Percentiles rank a stretch among this genome's conserved stretches.
These are phyloP conservation scores for Cyprinodon brontotheroides DNA, from an alignment of 2,113 vertebrate genomes.

Conservation along the genomic window DNA sequence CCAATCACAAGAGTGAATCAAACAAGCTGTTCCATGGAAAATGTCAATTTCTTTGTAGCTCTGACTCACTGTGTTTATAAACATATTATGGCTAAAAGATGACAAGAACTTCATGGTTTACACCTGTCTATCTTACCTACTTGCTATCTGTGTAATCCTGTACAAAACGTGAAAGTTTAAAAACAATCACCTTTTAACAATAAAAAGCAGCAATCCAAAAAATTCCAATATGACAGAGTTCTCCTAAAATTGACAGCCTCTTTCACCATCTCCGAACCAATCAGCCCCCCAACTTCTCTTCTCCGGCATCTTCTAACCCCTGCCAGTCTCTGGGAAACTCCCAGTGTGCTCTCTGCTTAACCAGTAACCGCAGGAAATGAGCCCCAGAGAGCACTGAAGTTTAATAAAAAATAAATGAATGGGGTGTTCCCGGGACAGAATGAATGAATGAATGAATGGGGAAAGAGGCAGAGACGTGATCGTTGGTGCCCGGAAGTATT, in stretches of 20 bases:
- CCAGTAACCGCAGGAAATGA: slow-evolving; percentile 81
- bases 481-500: slow-evolving; percentile 53
- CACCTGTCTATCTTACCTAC: not conserved
- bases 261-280: slow-evolving; percentile 42
- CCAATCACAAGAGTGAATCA: too few species aligned
- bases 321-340: slow-evolving; percentile 77
- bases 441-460: slow-evolving; percentile 64
- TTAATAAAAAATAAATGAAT: slow-evolving; percentile 85
- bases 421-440: slow-evolving; percentile 78
- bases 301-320: slow-evolving; percentile 63
- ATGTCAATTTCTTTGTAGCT: not conserved
- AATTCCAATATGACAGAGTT: slow-evolving; percentile 35
- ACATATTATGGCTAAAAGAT: not conserved
- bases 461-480: slow-evolving; percentile 37
- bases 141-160: not conserved
- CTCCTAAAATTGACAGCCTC: slow-evolving; percentile 20
- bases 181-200: not conserved
- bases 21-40: too few species aligned
- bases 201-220: slow-evolving; percentile 15
- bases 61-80: not conserved
- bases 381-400: slow-evolving; percentile 78
- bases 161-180: not conserved
- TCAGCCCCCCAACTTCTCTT: slow-evolving; percentile 39
- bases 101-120: not conserved
- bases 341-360: slow-evolving; percentile 73